Evolutionary conservation across 2,113 vertebrate species (phyloP), one percentile per base, ranked within the genome.

Genomic region (Nothoprocta perdicaria): DNA sequence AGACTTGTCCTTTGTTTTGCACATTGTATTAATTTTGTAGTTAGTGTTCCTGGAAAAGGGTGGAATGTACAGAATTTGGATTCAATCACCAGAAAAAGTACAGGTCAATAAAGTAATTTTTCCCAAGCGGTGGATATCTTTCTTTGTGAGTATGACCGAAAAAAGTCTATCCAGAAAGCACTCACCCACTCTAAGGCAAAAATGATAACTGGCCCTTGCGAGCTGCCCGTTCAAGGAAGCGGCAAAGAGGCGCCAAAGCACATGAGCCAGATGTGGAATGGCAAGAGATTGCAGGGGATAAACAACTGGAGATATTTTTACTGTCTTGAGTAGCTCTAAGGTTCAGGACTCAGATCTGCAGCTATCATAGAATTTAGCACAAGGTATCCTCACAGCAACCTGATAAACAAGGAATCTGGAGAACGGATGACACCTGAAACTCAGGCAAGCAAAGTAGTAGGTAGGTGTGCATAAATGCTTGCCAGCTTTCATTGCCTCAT

Each of bases 1-100:
- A 80, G 46, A 63, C 74, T 89, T 72, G 38, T 84, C 69, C 0
- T 11, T 73, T 93, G 52, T 80, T 94, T 89, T 84, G 35, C 94
- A 95, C 21, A 13, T 77, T 94, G 84, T 84, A 93, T 89, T 90
- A 77, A 95, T 95, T 94, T 95, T 90, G 72, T 85, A 89, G 80
- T 86, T 72, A 46, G 55, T 8, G 1, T 94, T 95, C 91, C 76
- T 69, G 52, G 84, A 86, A 92, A 95, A 87, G 86, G 89, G 72
- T 35, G 88, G 88, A 90, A 89, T 88, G 76, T 80, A 78, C 84
- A 91, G 73, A 86, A 94, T 93, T 94, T 93, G 76, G 60, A 88
- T 84, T 88, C 76, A 60, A 38, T 84, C 41, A 76, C 46, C 68
- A 66, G 66, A 75, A 94, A 92, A 93, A 62, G n/a, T 78, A 19